phyloP scores from a whole-genome alignment of 2,113 vertebrate genomes.

The Struthidea cinerea region DNA sequence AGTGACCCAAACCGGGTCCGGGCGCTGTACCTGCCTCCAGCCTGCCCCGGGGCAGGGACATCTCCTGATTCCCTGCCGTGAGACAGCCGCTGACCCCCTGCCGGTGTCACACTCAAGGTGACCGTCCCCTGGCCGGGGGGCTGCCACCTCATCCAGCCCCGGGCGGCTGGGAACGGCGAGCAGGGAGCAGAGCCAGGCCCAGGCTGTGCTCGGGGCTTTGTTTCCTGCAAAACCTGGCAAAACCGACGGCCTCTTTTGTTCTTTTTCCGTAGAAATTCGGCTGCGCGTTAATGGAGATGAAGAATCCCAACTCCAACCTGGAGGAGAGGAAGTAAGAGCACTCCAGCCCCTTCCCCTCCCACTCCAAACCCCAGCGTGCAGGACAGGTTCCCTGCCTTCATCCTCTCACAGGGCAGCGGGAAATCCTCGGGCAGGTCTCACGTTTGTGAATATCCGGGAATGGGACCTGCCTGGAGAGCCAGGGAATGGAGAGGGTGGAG shows the following conservation, averaged over 20 bases:
- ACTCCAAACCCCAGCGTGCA: background rate
- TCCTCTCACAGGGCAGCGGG: background rate
- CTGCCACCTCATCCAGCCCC: background rate
- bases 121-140: background rate
- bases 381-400: background rate
- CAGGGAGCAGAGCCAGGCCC: background rate
- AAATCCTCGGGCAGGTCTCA: background rate
- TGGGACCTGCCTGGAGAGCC: background rate
- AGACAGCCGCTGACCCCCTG: background rate
- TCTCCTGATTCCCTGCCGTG: background rate
- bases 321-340: slow-evolving; percentile 91
- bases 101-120: background rate
- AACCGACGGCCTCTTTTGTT: background rate
- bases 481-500: background rate
- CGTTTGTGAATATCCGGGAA: background rate
- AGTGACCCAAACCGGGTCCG: background rate
- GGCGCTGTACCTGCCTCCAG: background rate
- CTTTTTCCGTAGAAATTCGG: slow-evolving; percentile 86
- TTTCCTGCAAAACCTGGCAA: background rate
- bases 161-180: background rate
- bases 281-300: slow-evolving; percentile 94
- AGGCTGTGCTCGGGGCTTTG: background rate
- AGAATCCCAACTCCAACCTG: slow-evolving; percentile 87
- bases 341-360: background rate
- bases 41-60: background rate